phyloP scores from a whole-genome alignment of 2,113 vertebrate genomes.

The Mola mola region DNA sequence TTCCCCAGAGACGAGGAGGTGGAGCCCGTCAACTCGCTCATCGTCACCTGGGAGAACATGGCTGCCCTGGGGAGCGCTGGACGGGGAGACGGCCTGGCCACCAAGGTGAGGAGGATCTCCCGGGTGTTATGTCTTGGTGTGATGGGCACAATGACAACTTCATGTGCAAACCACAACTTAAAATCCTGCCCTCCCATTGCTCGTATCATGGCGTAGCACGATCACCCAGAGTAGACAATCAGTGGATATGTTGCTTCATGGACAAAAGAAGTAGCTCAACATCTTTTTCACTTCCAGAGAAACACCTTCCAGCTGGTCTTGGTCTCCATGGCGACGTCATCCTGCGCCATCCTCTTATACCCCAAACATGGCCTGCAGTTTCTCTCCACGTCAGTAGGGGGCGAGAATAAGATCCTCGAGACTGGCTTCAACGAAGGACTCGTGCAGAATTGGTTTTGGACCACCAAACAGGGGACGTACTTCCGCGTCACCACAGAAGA shows the following conservation, averaged over 20 bases:
- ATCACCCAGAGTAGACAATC: too few relatives aligned
- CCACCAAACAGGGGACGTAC: constrained; percentile 75
- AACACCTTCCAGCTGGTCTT: constrained; percentile 94
- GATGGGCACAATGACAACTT: too few relatives aligned
- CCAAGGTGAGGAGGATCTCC: constrained; percentile 84
- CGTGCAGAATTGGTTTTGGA: constrained; percentile 77
- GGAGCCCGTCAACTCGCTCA: constrained; percentile 74
- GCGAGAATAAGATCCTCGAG: constrained; percentile 65
- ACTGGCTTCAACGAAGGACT: constrained; percentile 88
- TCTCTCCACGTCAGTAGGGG: constrained; percentile 79
- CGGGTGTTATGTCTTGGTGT: too few relatives aligned
- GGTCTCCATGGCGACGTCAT: constrained; percentile 81
- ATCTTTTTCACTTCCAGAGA: constrained; percentile 81
- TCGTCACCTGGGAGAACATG: constrained; percentile 92
- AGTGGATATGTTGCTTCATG: too few relatives aligned
- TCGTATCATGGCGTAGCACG: too few relatives aligned
- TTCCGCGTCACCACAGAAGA: constrained; percentile 80
- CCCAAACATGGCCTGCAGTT: constrained; percentile 88
- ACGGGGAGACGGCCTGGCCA: constrained; percentile 63
- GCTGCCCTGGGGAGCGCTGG: constrained; percentile 67
- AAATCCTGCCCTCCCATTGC: too few relatives aligned
- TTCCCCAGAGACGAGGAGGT: constrained; percentile 80
- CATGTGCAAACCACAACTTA: background rate
- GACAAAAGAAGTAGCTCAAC: too few relatives aligned
- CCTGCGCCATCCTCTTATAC: constrained; percentile 91